A percentile compares a stretch with the other conserved stretches of the same genome.
phyloP scores from a whole-genome alignment of 1,140 invertebrate genomes.

The Matsumurasca onukii region DNA sequence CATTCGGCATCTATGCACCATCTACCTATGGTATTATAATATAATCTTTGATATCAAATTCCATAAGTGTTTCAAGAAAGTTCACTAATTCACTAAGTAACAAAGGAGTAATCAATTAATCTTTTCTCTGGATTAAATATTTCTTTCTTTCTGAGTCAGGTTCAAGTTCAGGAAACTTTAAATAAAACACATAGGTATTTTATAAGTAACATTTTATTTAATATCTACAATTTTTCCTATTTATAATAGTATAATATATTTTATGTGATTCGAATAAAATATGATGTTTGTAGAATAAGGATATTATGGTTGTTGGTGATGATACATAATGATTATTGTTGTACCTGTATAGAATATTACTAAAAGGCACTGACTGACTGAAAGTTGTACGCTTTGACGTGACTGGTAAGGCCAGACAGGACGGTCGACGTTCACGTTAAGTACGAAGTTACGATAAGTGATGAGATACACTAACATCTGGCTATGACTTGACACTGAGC shows the following conservation, averaged over 20 bases:
- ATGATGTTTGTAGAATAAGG: not conserved
- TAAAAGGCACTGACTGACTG: conserved; percentile 9
- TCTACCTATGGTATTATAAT: no score
- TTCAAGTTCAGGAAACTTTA: not conserved
- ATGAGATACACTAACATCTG: not conserved
- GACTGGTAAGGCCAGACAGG: conserved; percentile 24
- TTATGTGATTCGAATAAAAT: conserved; percentile 7
- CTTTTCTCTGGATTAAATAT: no score
- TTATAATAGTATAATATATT: conserved; percentile 25
- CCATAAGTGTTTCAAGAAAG: no score
- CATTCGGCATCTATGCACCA: no score
- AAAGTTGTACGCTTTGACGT: conserved; percentile 11
- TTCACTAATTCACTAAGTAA: no score
- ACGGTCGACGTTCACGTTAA: conserved; percentile 3
- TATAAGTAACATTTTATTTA: conserved; percentile 27
- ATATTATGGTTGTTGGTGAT: not conserved
- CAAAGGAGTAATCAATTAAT: no score
- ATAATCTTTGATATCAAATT: no score
- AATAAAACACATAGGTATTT: not conserved
- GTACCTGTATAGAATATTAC: not conserved
- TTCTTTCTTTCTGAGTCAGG: not conserved
- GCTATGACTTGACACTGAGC: not conserved
- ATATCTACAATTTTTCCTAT: conserved; percentile 24
- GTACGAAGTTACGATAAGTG: no score
- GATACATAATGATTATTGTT: not conserved